A percentile compares a stretch with the other conserved stretches of the same genome.
Evolutionary conservation across 1,140 invertebrate species (phyloP).

Genomic region (Drosophila funebris): DNA sequence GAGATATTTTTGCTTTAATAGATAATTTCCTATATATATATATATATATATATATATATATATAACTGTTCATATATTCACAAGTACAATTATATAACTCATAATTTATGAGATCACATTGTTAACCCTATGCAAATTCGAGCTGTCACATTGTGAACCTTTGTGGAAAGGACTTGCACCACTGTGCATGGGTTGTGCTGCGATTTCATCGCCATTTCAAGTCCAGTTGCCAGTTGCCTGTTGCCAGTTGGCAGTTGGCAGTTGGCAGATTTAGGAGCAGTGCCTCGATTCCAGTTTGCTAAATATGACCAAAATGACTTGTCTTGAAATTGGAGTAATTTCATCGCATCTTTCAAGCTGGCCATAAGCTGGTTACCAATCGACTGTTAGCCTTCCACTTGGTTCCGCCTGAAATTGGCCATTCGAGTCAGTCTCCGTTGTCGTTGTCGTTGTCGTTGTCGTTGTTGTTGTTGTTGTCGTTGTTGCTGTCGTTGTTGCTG

Average conservation of each 20-base stretch:
- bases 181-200: conserved; percentile 44
- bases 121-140: too few relatives aligned
- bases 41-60: too few relatives aligned
- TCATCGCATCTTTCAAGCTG: conserved; percentile 52
- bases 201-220: conserved; percentile 83
- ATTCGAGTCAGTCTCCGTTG: conserved; percentile 2
- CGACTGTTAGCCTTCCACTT: not conserved
- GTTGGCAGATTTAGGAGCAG: conserved; percentile 26
- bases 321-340: conserved; percentile 83
- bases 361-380: conserved; percentile 5
- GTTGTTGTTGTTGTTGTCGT: not conserved
- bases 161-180: not conserved
- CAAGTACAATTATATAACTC: too few relatives aligned
- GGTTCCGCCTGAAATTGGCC: conserved; percentile 71
- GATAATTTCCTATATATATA: too few relatives aligned
- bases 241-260: conserved; percentile 51
- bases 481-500: not conserved
- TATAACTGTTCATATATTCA: too few relatives aligned
- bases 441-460: not conserved
- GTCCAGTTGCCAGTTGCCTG: conserved; percentile 62
- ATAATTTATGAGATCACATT: too few relatives aligned
- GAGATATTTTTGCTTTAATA: too few relatives aligned
- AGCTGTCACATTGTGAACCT: not conserved
- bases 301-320: conserved; percentile 79
- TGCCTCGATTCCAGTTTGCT: conserved; percentile 76